Evolutionary conservation across 2,797 vertebrate species (phyloP).

Genomic region (Numenius phaeopus): DNA sequence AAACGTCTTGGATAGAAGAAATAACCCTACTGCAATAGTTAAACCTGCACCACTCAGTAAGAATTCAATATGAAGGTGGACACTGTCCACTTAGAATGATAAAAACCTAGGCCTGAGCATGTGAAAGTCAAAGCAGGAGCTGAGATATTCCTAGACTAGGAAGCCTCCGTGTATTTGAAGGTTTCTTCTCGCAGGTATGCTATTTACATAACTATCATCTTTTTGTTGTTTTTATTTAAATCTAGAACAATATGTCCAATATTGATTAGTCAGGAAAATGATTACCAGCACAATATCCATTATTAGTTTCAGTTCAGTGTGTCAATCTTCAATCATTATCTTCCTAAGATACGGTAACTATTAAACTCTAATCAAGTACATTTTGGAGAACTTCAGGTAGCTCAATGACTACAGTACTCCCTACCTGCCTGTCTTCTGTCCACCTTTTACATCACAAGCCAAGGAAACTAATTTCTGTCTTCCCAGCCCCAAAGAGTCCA

Average conservation of each 20-base stretch:
- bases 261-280: not conserved
- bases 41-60: not conserved
- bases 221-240: not conserved
- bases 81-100: not conserved
- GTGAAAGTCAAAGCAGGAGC: not conserved
- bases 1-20: not conserved
- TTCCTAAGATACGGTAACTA: not conserved
- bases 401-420: not conserved
- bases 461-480: not conserved
- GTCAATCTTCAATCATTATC: not conserved
- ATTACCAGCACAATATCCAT: not conserved
- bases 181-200: not conserved
- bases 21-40: not conserved
- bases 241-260: not conserved
- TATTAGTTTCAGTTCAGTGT: not conserved
- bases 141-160: not conserved
- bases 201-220: not conserved
- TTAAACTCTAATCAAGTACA: not conserved
- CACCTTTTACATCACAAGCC: not conserved
- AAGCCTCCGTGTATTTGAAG: not conserved
- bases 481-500: not conserved
- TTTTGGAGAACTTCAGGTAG: not conserved
- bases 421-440: fast-evolving
- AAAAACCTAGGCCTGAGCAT: not conserved
- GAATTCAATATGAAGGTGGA: not conserved